A percentile compares a stretch with the other conserved stretches of the same genome.
These are phyloP conservation scores for Mionectes olivaceus DNA, from an alignment of 2,797 vertebrate species.

Conservation along the genomic window DNA sequence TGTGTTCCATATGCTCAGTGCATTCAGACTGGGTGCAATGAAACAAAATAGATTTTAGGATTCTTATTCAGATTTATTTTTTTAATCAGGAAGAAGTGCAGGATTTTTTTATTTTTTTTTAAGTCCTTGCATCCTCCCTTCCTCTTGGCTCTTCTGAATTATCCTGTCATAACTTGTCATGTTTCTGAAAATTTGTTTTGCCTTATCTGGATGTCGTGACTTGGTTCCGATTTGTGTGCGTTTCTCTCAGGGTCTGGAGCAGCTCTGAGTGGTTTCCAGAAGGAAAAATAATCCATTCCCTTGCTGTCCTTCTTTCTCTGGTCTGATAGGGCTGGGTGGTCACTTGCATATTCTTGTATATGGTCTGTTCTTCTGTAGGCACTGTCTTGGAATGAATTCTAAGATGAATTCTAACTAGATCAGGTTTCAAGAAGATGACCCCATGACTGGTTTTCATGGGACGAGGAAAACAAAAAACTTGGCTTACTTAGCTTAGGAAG, in stretches of 20 bases:
- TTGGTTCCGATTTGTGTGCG: background rate
- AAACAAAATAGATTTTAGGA: background rate
- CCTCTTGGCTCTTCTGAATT: background rate
- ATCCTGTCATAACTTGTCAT: background rate
- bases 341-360: background rate
- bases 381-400: background rate
- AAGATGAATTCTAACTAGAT: background rate
- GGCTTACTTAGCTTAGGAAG: conserved; percentile 17
- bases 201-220: background rate
- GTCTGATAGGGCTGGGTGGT: background rate
- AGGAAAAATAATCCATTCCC: background rate
- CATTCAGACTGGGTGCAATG: background rate
- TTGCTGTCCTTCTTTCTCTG: background rate
- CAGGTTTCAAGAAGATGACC: background rate
- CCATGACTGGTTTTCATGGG: background rate
- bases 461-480: background rate
- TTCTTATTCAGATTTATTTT: background rate
- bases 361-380: background rate
- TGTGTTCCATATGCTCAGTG: background rate
- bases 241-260: background rate
- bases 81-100: background rate
- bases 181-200: background rate
- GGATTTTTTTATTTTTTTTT: too few species aligned
- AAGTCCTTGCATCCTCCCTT: background rate
- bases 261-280: background rate